These are phyloP conservation scores for Rhabditoides inermis DNA, from an alignment of 2,888 invertebrate genomes.

Conservation along the genomic window DNA sequence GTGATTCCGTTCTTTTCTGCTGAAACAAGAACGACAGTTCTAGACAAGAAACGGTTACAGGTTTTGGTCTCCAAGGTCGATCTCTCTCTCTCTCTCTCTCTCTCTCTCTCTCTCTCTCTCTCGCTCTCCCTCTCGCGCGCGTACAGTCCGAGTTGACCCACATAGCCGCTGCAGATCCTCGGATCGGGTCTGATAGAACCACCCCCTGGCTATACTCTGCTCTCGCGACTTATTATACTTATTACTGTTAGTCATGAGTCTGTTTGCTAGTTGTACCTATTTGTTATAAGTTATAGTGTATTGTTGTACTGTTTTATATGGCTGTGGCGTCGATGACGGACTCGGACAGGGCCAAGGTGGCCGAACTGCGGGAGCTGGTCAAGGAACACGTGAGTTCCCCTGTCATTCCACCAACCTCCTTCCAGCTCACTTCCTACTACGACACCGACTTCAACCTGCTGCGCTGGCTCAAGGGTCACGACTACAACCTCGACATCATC, in stretches of 20 bases:
- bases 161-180: background rate
- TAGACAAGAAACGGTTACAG: too few species aligned
- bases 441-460: constrained; percentile 41
- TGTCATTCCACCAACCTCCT: background rate
- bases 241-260: too few species aligned
- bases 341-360: constrained; percentile 25
- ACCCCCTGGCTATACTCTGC: background rate
- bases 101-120: constrained; percentile 1
- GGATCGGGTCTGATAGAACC: background rate
- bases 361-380: constrained; percentile 24
- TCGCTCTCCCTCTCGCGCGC: constrained; percentile 5
- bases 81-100: constrained; percentile 1
- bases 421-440: constrained; percentile 39
- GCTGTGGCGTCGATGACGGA: constrained; percentile 19
- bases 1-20: too few species aligned
- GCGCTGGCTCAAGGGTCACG: constrained; percentile 37
- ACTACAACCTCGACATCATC: constrained; percentile 31
- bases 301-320: too few species aligned
- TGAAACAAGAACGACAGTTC: too few species aligned
- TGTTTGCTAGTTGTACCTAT: too few species aligned
- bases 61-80: too few species aligned
- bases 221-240: too few species aligned
- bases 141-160: background rate
- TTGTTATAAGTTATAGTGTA: too few species aligned
- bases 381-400: constrained; percentile 25